A percentile compares a stretch with the other conserved stretches of the same genome.
Evolutionary conservation across 2,797 vertebrate genomes (phyloP).

Genomic region (Melanotaenia nigrans): DNA sequence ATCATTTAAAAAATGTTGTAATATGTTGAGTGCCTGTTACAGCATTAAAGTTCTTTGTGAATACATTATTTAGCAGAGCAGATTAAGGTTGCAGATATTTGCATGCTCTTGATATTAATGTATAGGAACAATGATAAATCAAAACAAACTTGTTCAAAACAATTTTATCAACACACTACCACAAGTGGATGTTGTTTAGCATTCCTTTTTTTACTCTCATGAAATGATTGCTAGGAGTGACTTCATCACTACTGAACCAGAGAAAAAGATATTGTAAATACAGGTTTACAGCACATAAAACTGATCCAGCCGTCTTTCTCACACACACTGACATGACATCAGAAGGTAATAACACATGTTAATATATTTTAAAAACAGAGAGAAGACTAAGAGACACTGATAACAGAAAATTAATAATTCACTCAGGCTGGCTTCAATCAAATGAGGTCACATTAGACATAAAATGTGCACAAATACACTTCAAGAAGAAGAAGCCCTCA

Average conservation of each 20-base stretch:
- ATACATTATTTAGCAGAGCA: too few relatives aligned
- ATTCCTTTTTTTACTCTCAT: slow-evolving; percentile 1
- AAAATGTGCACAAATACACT: slow-evolving; percentile 6
- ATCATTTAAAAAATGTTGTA: too few relatives aligned
- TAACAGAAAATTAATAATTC: background rate
- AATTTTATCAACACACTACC: too few relatives aligned
- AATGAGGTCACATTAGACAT: background rate
- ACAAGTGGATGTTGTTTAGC: too few relatives aligned
- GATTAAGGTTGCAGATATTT: too few relatives aligned
- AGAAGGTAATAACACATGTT: background rate
- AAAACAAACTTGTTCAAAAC: too few relatives aligned
- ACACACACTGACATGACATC: background rate
- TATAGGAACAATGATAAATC: too few relatives aligned
- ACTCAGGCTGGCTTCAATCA: slow-evolving; percentile 7
- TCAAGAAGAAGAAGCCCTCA: background rate
- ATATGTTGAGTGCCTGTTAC: too few relatives aligned
- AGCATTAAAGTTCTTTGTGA: too few relatives aligned
- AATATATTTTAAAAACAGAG: background rate
- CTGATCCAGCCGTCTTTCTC: background rate
- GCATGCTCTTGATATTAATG: too few relatives aligned
- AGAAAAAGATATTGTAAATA: background rate
- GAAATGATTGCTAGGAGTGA: slow-evolving; percentile 36
- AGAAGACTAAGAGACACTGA: background rate
- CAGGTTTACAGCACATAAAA: background rate
- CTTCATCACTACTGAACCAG: slow-evolving; percentile 25